Conservation (phyloP, 2,113 vertebrate genomes). For the Thalassarche chlororhynchos region DNA sequence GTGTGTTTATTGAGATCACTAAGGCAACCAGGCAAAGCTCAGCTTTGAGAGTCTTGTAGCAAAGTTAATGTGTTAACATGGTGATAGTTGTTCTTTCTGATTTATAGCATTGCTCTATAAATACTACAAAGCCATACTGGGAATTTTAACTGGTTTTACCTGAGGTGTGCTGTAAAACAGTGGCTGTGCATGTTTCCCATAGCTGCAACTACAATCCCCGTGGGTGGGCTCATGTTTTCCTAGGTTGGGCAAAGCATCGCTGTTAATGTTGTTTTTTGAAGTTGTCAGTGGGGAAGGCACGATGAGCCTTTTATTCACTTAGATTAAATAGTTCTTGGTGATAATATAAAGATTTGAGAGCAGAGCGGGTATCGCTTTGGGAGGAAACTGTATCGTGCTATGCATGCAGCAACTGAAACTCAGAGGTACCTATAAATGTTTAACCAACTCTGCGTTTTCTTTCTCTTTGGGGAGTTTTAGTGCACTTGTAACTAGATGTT, state of each 20-base stretch:
- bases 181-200: fast-evolving
- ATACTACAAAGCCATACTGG: background rate
- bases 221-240: background rate
- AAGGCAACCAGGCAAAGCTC: background rate
- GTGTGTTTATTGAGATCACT: background rate
- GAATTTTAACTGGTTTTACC: conserved; percentile 4
- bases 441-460: conserved; percentile 7
- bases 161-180: background rate
- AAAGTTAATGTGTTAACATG: background rate
- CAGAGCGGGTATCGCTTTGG: background rate
- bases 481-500: conserved; percentile 9
- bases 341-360: background rate
- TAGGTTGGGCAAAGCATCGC: background rate
- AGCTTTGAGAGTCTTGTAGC: background rate
- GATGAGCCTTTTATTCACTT: background rate
- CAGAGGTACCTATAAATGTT: conserved; percentile 6
- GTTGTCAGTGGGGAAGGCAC: background rate
- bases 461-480: background rate
- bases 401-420: background rate
- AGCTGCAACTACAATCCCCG: background rate
- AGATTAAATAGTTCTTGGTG: background rate
- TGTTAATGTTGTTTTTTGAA: background rate
- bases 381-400: background rate
- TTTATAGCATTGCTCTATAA: background rate
- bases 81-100: background rate